A percentile compares a stretch with the other conserved stretches of the same genome.
Evolutionary conservation across 2,888 invertebrate species (phyloP).

Genomic region (Cantharis nigra): DNA sequence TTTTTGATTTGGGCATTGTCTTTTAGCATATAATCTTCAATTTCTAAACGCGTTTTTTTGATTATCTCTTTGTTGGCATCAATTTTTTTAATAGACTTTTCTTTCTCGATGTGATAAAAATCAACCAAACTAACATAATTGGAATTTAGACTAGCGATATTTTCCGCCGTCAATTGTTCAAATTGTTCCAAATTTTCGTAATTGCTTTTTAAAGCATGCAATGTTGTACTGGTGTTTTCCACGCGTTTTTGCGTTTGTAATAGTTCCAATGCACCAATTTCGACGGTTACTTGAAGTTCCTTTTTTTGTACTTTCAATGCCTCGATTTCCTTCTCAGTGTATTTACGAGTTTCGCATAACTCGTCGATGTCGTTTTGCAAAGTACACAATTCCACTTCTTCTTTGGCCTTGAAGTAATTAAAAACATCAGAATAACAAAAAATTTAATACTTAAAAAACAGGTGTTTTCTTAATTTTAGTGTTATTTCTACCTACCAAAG

Average conservation of each 20-base stretch:
- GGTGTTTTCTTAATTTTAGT: too few relatives aligned
- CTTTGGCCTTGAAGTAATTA: background rate
- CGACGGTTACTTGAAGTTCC: background rate
- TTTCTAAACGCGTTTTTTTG: background rate
- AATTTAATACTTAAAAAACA: background rate
- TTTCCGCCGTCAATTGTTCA: background rate
- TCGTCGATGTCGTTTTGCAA: background rate
- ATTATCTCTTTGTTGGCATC: background rate
- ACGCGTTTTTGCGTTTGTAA: background rate
- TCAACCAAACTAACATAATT: background rate
- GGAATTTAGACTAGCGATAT: background rate
- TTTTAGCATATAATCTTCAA: background rate
- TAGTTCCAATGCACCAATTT: background rate
- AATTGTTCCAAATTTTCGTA: background rate
- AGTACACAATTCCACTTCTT: background rate
- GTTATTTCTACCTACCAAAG: too few relatives aligned
- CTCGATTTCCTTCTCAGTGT: background rate
- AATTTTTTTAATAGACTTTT: background rate
- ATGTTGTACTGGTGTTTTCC: background rate
- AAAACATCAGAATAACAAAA: background rate
- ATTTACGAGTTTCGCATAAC: background rate
- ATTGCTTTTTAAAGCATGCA: background rate
- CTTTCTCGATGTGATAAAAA: background rate
- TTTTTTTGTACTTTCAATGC: background rate
- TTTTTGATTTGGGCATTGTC: background rate